phyloP scores from a whole-genome alignment of 2,888 invertebrate genomes.

The Microchrysa polita region DNA sequence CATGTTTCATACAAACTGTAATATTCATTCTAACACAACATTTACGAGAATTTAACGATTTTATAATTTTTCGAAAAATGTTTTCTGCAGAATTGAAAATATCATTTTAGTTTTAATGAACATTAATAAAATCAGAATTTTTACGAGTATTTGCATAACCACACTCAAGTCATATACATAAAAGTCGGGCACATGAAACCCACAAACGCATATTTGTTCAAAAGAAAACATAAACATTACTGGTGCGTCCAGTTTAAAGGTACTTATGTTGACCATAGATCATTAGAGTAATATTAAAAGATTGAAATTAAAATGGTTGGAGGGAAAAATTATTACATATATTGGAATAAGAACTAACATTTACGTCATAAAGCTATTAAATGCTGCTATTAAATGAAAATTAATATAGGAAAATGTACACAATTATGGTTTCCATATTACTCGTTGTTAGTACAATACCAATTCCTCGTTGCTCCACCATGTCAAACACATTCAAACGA shows the following conservation, averaged over 20 bases:
- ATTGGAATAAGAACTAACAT: too few species aligned
- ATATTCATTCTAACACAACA: background rate
- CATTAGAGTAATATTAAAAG: background rate
- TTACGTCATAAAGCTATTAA: too few species aligned
- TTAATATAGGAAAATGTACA: too few species aligned
- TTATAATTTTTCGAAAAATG: slow-evolving; percentile 27
- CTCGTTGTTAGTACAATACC: too few species aligned
- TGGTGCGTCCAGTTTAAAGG: slow-evolving; percentile 10
- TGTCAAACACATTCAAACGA: too few species aligned
- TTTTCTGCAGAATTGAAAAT: slow-evolving; percentile 28
- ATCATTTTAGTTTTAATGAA: slow-evolving; percentile 29
- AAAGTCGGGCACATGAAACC: too few species aligned
- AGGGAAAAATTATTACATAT: background rate
- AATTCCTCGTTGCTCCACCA: too few species aligned
- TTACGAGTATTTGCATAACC: slow-evolving; percentile 32
- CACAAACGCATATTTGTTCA: too few species aligned
- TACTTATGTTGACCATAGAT: slow-evolving; percentile 17
- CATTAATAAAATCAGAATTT: slow-evolving; percentile 29
- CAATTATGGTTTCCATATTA: too few species aligned
- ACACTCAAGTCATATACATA: background rate
- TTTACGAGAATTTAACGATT: slow-evolving; percentile 42
- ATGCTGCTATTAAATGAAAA: too few species aligned
- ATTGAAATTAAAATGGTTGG: background rate
- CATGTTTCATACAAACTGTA: too few species aligned
- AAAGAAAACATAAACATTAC: background rate